Evolutionary conservation across 2,113 vertebrate genomes (phyloP), one percentile per base, ranked within the genome.

Genomic region (Phoxinus phoxinus): DNA sequence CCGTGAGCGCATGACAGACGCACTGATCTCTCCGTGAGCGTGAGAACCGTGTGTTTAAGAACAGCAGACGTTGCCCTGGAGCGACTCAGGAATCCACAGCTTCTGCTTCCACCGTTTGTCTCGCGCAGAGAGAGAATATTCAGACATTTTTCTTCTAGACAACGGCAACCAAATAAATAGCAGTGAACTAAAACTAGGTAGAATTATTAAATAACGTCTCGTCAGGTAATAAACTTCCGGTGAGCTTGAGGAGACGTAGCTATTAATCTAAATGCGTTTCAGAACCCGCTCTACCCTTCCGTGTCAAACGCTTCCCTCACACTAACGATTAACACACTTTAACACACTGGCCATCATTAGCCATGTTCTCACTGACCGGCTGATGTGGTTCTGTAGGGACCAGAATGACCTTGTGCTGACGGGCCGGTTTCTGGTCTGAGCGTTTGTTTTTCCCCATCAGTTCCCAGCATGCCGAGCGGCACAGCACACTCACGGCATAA

Each of bases 341-440:
- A 7, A 37, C 37, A 41, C 41, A 41, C 41, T 41, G 41, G 7
- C 41, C 25, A 21, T 35, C 74, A 48, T 25, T 17, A 19, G 6
- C 8, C 3, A 1, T 17, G 51, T 19, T 35, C 73, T 51, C 51
- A 85, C 65, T 84, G 23, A 83, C 63, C 11, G 65, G 46, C 81
- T 76, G 35, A 56, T 78, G 59, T 85, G 46, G 78, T 67, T 81
- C 35, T 56, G 48, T 89, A 63, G 80, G 65, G 81, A 44, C 8
- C 41, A 44, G 46, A 48, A 48, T 13, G 46, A 76, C 84, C 86
- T 84, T 85, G 87, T 85, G 86, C 19, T 90, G 90, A 92, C 90
- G 90, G 56, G 84, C 85, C 87, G 81, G 81, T 89, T 91, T 92
- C 86, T 88, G 86, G 89, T 87, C 80, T 58, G 53, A 81, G 77